These are phyloP conservation scores for Phacellophora camtschatica DNA, from an alignment of 30 jellyfish, hydroid and myxozoan genomes.

Conservation along the genomic window DNA sequence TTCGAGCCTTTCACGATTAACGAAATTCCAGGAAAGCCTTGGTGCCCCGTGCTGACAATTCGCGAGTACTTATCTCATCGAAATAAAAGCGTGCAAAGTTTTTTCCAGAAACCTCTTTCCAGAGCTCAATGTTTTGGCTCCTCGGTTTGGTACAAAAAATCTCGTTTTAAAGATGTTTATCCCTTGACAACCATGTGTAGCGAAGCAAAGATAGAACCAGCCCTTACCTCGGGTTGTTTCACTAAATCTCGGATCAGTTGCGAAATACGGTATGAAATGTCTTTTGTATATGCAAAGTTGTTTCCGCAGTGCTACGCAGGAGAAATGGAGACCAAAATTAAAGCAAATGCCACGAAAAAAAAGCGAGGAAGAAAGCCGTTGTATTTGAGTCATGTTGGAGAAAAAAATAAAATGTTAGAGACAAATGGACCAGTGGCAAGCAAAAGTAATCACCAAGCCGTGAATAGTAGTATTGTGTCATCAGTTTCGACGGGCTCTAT, in stretches of 20 bases:
- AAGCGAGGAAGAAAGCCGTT: conserved; percentile 7
- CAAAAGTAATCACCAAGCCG: background rate
- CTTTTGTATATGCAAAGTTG: conserved; percentile 37
- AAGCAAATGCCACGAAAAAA: background rate
- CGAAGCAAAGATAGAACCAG: conserved; percentile 53
- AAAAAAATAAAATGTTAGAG: background rate
- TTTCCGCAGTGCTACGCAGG: conserved; percentile 44
- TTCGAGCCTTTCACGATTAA: conserved; percentile 51
- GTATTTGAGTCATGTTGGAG: background rate
- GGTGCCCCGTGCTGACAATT: conserved; percentile 67
- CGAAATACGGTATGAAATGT: conserved; percentile 55
- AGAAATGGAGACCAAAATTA: background rate
- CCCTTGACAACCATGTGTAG: conserved; percentile 51
- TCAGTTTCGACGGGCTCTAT: background rate
- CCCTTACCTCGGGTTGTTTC: conserved; percentile 51
- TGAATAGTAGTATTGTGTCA: background rate
- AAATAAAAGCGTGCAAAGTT: conserved; percentile 27
- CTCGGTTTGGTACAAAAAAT: conserved; percentile 29
- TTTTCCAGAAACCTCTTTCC: conserved; percentile 47
- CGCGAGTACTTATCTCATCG: conserved; percentile 47
- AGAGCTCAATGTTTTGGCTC: conserved; percentile 28
- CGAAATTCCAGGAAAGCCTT: conserved; percentile 61
- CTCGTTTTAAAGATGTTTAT: conserved; percentile 39
- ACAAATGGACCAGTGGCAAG: background rate
- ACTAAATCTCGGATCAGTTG: conserved; percentile 48